Evolutionary conservation across 2,113 vertebrate genomes (phyloP).

Genomic region (Tachuris rubrigastra): DNA sequence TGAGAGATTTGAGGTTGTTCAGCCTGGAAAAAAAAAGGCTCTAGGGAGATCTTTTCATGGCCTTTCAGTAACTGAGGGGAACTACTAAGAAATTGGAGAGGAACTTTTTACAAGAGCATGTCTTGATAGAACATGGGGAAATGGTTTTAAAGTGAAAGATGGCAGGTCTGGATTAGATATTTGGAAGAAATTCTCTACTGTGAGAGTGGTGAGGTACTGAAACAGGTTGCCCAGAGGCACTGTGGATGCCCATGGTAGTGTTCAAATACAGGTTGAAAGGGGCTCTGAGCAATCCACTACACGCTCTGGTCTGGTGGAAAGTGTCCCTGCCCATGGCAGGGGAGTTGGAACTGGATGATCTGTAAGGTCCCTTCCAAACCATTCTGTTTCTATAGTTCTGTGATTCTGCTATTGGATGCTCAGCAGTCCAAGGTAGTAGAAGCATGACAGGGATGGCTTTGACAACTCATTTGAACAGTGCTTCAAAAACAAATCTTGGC

Average conservation of each 20-base stretch:
- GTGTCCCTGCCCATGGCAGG: background rate
- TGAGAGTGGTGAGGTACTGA: background rate
- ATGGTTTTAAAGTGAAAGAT: background rate
- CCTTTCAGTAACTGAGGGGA: background rate
- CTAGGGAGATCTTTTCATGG: background rate
- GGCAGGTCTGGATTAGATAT: background rate
- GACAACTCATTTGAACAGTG: background rate
- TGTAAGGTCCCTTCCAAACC: background rate
- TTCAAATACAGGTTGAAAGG: background rate
- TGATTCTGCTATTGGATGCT: background rate
- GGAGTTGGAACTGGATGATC: background rate
- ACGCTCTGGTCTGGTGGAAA: background rate
- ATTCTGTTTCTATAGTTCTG: background rate
- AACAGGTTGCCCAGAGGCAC: background rate
- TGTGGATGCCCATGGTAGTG: background rate
- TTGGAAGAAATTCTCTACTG: background rate
- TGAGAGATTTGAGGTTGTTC: background rate
- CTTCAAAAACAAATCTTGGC: slow-evolving; percentile 6
- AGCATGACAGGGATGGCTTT: background rate
- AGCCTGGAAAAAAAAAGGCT: background rate
- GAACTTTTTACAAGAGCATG: background rate
- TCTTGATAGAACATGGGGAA: too few relatives aligned
- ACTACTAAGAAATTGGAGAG: background rate
- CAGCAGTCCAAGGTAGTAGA: background rate
- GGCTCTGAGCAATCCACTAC: background rate